Evolutionary conservation across 2,888 invertebrate genomes (phyloP).

Genomic region (Sesamia inferens): DNA sequence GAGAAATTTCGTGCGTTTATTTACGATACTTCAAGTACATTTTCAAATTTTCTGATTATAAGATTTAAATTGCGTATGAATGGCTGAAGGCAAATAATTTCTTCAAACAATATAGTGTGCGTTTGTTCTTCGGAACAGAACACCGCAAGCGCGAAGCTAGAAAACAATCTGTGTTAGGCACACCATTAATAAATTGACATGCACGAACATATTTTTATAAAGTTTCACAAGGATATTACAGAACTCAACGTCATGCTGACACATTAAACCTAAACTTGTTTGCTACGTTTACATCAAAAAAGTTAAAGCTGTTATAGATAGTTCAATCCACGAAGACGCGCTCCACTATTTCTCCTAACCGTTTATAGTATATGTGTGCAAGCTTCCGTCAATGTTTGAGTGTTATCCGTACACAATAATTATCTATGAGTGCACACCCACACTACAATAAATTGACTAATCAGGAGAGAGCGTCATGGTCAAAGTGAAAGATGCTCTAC

Average conservation of each 20-base stretch:
- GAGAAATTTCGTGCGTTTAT: background rate
- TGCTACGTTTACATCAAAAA: conserved; percentile 23
- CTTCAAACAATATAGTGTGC: background rate
- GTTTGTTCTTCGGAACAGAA: background rate
- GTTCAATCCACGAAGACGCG: too few relatives aligned
- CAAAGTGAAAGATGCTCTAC: too few relatives aligned
- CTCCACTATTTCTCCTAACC: too few relatives aligned
- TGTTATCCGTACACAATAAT: too few relatives aligned
- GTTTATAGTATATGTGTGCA: too few relatives aligned
- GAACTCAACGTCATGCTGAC: conserved; percentile 20
- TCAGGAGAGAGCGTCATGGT: too few relatives aligned
- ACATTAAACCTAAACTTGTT: conserved; percentile 35
- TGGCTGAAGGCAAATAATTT: background rate
- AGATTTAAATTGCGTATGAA: background rate
- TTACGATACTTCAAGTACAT: background rate
- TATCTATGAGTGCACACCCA: too few relatives aligned
- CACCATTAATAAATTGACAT: background rate
- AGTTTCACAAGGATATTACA: conserved; percentile 4
- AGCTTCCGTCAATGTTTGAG: too few relatives aligned
- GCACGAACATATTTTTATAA: background rate
- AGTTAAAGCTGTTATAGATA: conserved; percentile 10
- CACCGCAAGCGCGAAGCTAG: too few relatives aligned
- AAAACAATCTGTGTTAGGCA: too few relatives aligned
- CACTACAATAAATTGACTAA: too few relatives aligned
- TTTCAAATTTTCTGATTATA: too few relatives aligned